Conservation (phyloP, 2,888 invertebrate species). For the Amaurobius ferox region DNA sequence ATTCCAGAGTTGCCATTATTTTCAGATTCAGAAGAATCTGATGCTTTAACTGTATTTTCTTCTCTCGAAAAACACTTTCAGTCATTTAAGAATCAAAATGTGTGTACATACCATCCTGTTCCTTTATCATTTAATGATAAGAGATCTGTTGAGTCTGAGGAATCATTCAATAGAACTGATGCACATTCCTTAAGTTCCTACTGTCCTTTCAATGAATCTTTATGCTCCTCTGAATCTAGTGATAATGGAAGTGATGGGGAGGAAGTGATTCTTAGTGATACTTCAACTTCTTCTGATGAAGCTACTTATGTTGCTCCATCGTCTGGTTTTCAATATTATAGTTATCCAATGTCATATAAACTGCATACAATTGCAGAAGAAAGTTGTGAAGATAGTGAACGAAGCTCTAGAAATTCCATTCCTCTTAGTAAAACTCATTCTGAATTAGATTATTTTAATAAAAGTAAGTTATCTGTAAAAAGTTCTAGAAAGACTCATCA, state of each 20-base stretch:
- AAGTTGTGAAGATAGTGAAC: slow-evolving; percentile 91
- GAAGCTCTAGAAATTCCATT: slow-evolving; percentile 77
- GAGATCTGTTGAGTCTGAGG: slow-evolving; percentile 19
- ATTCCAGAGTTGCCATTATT: slow-evolving; percentile 18
- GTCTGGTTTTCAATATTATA: slow-evolving; percentile 44
- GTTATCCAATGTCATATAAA: slow-evolving; percentile 83
- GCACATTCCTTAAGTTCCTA: slow-evolving; percentile 44
- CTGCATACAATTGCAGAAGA: slow-evolving; percentile 95
- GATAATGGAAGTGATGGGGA: slow-evolving; percentile 76
- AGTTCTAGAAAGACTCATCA: slow-evolving; percentile 31
- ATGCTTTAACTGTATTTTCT: slow-evolving; percentile 12
- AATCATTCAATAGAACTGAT: not conserved
- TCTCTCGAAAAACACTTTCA: slow-evolving; percentile 46
- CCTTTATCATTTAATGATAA: slow-evolving; percentile 33
- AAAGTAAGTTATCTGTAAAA: slow-evolving; percentile 30
- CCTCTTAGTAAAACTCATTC: slow-evolving; percentile 80
- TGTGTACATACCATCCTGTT: slow-evolving; percentile 35
- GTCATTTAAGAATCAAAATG: slow-evolving; percentile 23
- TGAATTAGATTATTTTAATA: slow-evolving; percentile 89
- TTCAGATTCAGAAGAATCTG: slow-evolving; percentile 32
- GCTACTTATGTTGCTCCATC: slow-evolving; percentile 64
- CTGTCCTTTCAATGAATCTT: slow-evolving; percentile 47
- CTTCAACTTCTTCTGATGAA: slow-evolving; percentile 70
- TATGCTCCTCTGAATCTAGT: slow-evolving; percentile 66
- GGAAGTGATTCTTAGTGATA: slow-evolving; percentile 60